phyloP scores from a whole-genome alignment of 2,888 invertebrate species.

The Sesia bembeciformis region DNA sequence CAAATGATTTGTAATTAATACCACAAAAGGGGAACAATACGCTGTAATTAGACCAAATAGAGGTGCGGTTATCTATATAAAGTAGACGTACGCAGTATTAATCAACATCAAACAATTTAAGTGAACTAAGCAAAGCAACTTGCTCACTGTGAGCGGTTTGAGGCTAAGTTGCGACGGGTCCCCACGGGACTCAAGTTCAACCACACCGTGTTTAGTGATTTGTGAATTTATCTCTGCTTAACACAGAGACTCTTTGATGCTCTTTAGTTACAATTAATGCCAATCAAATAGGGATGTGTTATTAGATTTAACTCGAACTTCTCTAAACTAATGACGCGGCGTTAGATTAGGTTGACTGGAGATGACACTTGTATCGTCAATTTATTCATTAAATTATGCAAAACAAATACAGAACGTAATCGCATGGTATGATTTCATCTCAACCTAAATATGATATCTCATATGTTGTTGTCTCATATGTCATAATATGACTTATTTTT shows the following conservation, averaged over 20 bases:
- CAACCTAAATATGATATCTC: too few relatives aligned
- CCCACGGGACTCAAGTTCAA: background rate
- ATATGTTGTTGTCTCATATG: too few relatives aligned
- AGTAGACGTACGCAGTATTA: background rate
- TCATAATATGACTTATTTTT: too few relatives aligned
- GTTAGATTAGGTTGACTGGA: background rate
- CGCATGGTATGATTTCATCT: too few relatives aligned
- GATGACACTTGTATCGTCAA: too few relatives aligned
- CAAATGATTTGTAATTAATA: too few relatives aligned
- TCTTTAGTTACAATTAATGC: slow-evolving; percentile 1
- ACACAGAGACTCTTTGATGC: background rate
- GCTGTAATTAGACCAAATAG: background rate
- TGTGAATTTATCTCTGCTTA: background rate
- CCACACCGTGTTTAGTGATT: slow-evolving; percentile 2
- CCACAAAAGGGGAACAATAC: too few relatives aligned
- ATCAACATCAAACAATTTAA: slow-evolving; percentile 8
- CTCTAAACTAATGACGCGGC: background rate
- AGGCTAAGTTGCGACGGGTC: slow-evolving; percentile 4
- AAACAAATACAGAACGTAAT: too few relatives aligned
- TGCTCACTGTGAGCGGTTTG: slow-evolving; percentile 6
- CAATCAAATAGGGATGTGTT: background rate
- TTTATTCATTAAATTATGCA: too few relatives aligned
- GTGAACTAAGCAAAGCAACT: slow-evolving; percentile 9
- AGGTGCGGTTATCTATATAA: background rate
- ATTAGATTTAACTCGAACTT: background rate